phyloP scores from a whole-genome alignment of 1,140 invertebrate species.

The Bombus fervidus region DNA sequence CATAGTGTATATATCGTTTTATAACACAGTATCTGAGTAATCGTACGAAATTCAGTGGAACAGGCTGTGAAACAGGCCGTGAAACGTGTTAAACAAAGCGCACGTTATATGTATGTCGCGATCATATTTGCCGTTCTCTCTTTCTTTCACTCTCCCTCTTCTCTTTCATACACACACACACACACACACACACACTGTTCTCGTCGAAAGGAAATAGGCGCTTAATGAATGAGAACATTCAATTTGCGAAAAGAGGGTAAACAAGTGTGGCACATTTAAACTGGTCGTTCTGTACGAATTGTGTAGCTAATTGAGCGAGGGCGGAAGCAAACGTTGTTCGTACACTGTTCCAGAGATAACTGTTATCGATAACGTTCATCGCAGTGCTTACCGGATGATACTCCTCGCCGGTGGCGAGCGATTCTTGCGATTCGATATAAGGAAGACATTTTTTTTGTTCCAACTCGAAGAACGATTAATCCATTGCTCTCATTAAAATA shows the following conservation, averaged over 20 bases:
- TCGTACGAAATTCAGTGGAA: neutral
- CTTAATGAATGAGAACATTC: neutral
- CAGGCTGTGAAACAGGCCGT: neutral
- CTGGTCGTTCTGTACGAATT: neutral
- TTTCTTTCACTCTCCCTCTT: neutral
- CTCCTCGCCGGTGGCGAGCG: neutral
- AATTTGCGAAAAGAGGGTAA: neutral
- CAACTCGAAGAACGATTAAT: neutral
- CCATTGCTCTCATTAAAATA: no score
- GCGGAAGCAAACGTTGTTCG: slow-evolving; percentile 6
- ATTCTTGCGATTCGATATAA: neutral
- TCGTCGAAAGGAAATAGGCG: neutral
- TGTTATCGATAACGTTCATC: slow-evolving; percentile 44
- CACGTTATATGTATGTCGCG: neutral
- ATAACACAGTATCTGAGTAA: neutral
- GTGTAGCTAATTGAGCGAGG: slow-evolving; percentile 4
- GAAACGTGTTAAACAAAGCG: neutral
- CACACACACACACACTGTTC: no score
- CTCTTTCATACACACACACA: no score
- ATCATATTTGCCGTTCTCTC: neutral
- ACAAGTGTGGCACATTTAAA: neutral
- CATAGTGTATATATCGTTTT: neutral
- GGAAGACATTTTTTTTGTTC: neutral
- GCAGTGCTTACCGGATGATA: slow-evolving; percentile 2
- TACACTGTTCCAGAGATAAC: slow-evolving; percentile 10